phyloP scores from a whole-genome alignment of 2,113 vertebrate genomes.

The Nibea albiflora region DNA sequence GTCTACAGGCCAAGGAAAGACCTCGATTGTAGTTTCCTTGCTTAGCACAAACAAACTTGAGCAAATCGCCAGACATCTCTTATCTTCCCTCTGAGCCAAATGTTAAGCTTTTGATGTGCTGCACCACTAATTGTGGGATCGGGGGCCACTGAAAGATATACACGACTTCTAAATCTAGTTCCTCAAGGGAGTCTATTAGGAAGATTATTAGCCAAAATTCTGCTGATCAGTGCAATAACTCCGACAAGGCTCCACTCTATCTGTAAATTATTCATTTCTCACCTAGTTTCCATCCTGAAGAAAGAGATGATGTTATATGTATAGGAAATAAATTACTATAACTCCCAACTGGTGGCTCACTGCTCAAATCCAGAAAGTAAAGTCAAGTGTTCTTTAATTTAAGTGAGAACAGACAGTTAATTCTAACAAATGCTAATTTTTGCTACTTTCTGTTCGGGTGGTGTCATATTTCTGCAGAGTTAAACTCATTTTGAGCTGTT shows the following conservation, averaged over 20 bases:
- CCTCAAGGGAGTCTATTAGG: conserved; percentile 57
- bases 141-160: conserved; percentile 3
- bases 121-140: conserved; percentile 13
- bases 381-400: not conserved
- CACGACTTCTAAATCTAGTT: conserved; percentile 13
- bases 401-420: not conserved
- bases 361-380: conserved; percentile 1
- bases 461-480: not conserved
- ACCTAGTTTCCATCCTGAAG: not conserved
- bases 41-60: not conserved
- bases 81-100: not conserved
- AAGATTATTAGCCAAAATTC: conserved; percentile 45
- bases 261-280: conserved; percentile 41
- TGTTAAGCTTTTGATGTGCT: conserved; percentile 39
- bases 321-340: not conserved
- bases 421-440: not conserved
- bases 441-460: not conserved
- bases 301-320: not conserved
- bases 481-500: not conserved
- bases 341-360: not conserved
- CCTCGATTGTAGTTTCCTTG: not conserved
- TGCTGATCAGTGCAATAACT: conserved; percentile 40
- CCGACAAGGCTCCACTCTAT: not conserved
- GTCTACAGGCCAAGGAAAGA: not conserved
- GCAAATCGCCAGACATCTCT: not conserved